A percentile compares a stretch with the other conserved stretches of the same genome.
Evolutionary conservation across 2,888 invertebrate genomes (phyloP).

Genomic region (Eupithecia pulchellata): DNA sequence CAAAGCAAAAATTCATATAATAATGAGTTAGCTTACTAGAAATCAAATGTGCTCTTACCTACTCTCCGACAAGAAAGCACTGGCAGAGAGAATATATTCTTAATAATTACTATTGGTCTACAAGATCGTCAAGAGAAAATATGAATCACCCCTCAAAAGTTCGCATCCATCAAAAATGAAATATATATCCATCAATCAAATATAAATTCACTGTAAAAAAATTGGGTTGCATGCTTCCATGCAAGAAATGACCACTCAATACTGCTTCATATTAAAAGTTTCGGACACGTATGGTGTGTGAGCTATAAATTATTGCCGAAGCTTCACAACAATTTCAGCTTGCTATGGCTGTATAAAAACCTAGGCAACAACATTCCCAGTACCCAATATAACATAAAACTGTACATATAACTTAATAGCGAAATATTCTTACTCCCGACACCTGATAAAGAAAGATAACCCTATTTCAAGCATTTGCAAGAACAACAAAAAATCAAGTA

Average conservation of each 20-base stretch:
- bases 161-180: neutral
- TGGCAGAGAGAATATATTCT: neutral
- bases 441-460: neutral
- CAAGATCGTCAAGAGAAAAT: neutral
- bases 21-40: neutral
- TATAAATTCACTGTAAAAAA: neutral
- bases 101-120: neutral
- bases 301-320: neutral
- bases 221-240: neutral
- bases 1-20: neutral
- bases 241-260: neutral
- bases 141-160: too few relatives aligned
- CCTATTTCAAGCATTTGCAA: neutral
- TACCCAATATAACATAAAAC: too few relatives aligned
- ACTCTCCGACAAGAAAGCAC: neutral
- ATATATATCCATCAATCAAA: neutral
- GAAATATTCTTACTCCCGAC: neutral
- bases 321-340: neutral
- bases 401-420: conserved; percentile 14
- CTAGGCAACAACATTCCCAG: conserved; percentile 7
- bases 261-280: neutral
- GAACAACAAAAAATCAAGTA: neutral
- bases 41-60: neutral
- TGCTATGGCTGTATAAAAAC: neutral
- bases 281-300: neutral